Conservation (phyloP, 2,797 vertebrate genomes). For the Anas capensis region DNA sequence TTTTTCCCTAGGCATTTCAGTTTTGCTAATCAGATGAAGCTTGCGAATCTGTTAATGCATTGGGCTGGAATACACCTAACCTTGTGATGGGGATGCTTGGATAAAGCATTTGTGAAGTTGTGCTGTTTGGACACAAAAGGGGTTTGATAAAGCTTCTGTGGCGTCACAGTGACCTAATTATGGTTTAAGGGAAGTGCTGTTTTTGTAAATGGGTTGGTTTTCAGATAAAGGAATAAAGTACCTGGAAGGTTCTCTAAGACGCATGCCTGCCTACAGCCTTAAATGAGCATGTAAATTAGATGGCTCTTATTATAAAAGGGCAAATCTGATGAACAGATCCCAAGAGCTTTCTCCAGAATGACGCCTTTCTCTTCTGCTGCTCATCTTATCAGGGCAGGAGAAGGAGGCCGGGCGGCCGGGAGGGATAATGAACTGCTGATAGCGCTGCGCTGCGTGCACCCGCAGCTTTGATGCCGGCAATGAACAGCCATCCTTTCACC, state of each 20-base stretch:
- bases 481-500: not conserved
- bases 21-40: constrained; percentile 14
- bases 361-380: constrained; percentile 23
- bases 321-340: constrained; percentile 51
- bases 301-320: constrained; percentile 62
- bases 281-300: constrained; percentile 62
- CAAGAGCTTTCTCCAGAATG: constrained; percentile 49
- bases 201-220: not conserved
- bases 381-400: not conserved
- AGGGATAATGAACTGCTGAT: constrained; percentile 46
- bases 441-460: not conserved
- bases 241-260: not conserved
- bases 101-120: not conserved
- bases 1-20: not conserved
- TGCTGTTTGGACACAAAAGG: constrained; percentile 17
- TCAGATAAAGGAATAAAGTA: not conserved
- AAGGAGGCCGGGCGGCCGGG: not conserved
- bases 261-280: not conserved
- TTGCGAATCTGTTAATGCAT: not conserved
- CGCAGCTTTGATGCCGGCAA: not conserved
- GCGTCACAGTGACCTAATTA: constrained; percentile 54
- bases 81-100: constrained; percentile 33
- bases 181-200: not conserved
- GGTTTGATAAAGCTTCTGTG: constrained; percentile 9
- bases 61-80: constrained; percentile 29